Evolutionary conservation across 2,888 invertebrate genomes (phyloP).

Genomic region (Hirudinaria manillensis): DNA sequence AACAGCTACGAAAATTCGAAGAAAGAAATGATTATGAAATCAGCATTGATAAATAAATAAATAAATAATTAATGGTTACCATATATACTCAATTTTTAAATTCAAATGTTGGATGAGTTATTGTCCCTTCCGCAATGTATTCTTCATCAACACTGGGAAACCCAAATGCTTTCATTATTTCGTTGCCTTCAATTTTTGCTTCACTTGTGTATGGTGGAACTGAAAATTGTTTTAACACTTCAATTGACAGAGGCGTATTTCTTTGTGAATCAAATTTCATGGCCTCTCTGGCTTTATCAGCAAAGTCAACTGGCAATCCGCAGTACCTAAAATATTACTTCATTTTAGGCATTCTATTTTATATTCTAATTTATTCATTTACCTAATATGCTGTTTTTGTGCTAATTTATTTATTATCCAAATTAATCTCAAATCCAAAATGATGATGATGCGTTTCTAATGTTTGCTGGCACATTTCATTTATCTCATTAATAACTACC

Average conservation of each 20-base stretch:
- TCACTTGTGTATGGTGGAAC: conserved; percentile 18
- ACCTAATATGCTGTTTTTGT: too few species aligned
- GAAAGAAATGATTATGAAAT: too few species aligned
- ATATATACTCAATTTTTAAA: background rate
- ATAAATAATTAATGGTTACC: too few species aligned
- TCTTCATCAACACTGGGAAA: conserved; percentile 15
- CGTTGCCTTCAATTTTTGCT: conserved; percentile 25
- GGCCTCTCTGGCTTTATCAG: conserved; percentile 19
- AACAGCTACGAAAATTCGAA: too few species aligned
- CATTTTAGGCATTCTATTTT: too few species aligned
- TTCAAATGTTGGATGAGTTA: conserved; percentile 21
- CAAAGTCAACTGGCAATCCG: conserved; percentile 23
- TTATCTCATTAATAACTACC: too few species aligned
- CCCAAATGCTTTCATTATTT: conserved; percentile 18
- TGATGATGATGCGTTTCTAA: too few species aligned
- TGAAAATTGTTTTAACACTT: conserved; percentile 8
- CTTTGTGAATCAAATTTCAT: conserved; percentile 34
- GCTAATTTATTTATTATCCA: too few species aligned
- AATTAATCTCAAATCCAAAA: too few species aligned
- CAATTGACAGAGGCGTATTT: conserved; percentile 22
- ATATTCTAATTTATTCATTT: too few species aligned
- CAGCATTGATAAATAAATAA: too few species aligned
- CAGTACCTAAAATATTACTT: conserved; percentile 19
- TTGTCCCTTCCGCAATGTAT: conserved; percentile 21
- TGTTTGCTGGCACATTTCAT: too few species aligned